A percentile compares a stretch with the other conserved stretches of the same genome.
Evolutionary conservation across 2,797 vertebrate species (phyloP).

Genomic region (Platyrinchus mystaceus): DNA sequence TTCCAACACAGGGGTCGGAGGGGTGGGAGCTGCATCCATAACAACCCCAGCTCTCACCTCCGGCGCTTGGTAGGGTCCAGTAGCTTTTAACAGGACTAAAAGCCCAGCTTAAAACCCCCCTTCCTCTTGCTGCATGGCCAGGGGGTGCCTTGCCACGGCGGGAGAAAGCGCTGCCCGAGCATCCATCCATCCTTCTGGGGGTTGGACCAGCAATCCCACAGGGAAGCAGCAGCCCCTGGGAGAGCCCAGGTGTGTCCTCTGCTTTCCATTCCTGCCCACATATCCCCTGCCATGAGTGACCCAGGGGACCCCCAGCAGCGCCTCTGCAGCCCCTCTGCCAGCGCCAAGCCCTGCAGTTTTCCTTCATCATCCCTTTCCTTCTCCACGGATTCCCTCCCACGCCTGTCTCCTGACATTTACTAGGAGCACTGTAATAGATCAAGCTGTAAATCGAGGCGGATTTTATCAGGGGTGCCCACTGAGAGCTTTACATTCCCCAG

Average conservation of each 20-base stretch:
- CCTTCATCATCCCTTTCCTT: conserved; percentile 40
- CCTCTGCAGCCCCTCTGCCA: background rate
- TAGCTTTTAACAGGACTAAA: conserved; percentile 65
- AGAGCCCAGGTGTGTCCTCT: background rate
- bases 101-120: conserved; percentile 40
- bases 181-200: background rate
- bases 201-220: background rate
- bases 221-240: background rate
- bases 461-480: background rate
- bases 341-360: background rate
- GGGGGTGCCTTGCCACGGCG: background rate
- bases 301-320: background rate
- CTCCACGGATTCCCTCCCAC: conserved; percentile 35
- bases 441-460: background rate
- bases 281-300: background rate
- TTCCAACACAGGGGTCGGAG: conserved; percentile 21
- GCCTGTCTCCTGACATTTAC: conserved; percentile 1
- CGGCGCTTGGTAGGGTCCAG: conserved; percentile 4
- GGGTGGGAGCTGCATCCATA: conserved; percentile 33
- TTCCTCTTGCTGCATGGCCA: background rate
- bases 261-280: background rate
- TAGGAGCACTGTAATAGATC: background rate
- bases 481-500: background rate
- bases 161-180: background rate
- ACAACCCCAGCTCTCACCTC: conserved; percentile 39